phyloP scores from a whole-genome alignment of 2,113 vertebrate genomes.

The Lucifuga dentata region DNA sequence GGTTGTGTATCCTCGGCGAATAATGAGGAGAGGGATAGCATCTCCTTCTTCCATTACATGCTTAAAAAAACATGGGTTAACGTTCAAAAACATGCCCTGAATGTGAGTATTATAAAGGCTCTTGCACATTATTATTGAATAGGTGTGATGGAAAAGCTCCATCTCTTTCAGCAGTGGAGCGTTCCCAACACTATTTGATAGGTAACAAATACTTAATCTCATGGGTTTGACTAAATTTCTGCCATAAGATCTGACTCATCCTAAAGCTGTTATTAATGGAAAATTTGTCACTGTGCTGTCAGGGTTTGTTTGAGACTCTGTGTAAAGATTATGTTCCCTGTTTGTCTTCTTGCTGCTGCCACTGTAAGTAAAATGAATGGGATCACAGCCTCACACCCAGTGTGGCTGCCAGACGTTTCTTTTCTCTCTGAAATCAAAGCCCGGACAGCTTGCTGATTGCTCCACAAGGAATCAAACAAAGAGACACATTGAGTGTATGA shows the following conservation, averaged over 20 bases:
- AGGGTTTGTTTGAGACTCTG: background rate
- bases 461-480: slow-evolving; percentile 5
- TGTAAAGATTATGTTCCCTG: background rate
- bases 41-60: slow-evolving; percentile 33
- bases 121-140: slow-evolving; percentile 10
- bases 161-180: background rate
- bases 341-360: slow-evolving; percentile 16
- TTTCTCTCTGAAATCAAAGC: slow-evolving; percentile 24
- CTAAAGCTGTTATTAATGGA: background rate
- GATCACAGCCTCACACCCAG: slow-evolving; percentile 13
- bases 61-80: slow-evolving; percentile 27
- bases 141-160: background rate
- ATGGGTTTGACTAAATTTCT: background rate
- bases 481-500: background rate
- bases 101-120: slow-evolving; percentile 4
- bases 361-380: slow-evolving; percentile 34
- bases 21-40: slow-evolving; percentile 45
- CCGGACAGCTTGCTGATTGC: slow-evolving; percentile 8
- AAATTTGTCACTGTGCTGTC: background rate
- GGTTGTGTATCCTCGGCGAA: slow-evolving; percentile 51
- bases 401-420: slow-evolving; percentile 22
- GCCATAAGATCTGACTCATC: background rate
- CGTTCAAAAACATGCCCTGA: slow-evolving; percentile 19
- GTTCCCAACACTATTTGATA: background rate
- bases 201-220: slow-evolving; percentile 1